Conservation (phyloP, 1,140 invertebrate genomes). For the Manduca sexta region DNA sequence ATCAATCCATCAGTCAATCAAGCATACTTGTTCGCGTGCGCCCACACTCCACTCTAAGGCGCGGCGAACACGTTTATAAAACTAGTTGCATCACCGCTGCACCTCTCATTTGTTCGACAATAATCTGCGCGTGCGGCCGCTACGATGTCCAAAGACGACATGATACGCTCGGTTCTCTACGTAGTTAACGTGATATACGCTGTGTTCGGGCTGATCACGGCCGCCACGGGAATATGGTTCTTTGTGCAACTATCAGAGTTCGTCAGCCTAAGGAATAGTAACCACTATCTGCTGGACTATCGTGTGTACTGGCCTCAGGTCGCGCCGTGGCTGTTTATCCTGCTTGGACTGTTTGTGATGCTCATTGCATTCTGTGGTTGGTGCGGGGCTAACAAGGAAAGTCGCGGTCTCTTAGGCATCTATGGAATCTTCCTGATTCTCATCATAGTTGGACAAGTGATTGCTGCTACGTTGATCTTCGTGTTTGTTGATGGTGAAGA, state of each 20-base stretch:
- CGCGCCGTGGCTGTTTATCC: slow-evolving; percentile 64
- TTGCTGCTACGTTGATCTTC: slow-evolving; percentile 55
- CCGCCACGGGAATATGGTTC: slow-evolving; percentile 63
- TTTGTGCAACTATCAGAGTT: slow-evolving; percentile 62
- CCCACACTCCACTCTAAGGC: slow-evolving; percentile 26
- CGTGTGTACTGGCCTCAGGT: slow-evolving; percentile 66
- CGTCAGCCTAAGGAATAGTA: slow-evolving; percentile 53
- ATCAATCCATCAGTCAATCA: slow-evolving; percentile 12
- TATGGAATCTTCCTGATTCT: slow-evolving; percentile 52
- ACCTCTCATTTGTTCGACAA: slow-evolving; percentile 53
- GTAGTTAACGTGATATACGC: slow-evolving; percentile 60
- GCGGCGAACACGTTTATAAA: slow-evolving; percentile 46
- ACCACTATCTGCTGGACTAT: slow-evolving; percentile 64
- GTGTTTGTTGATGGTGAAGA: slow-evolving; percentile 63
- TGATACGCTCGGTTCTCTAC: slow-evolving; percentile 53
- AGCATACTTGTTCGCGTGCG: slow-evolving; percentile 2
- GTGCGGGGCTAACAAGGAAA: slow-evolving; percentile 55
- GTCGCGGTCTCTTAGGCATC: slow-evolving; percentile 52
- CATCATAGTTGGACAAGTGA: slow-evolving; percentile 49
- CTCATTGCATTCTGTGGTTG: slow-evolving; percentile 58
- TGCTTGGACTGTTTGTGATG: slow-evolving; percentile 56
- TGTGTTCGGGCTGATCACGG: slow-evolving; percentile 54
- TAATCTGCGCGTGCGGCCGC: slow-evolving; percentile 32
- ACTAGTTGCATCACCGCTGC: slow-evolving; percentile 32
- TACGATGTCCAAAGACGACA: slow-evolving; percentile 54